Conservation (phyloP, 1,140 invertebrate genomes). For the Portunus trituberculatus region DNA sequence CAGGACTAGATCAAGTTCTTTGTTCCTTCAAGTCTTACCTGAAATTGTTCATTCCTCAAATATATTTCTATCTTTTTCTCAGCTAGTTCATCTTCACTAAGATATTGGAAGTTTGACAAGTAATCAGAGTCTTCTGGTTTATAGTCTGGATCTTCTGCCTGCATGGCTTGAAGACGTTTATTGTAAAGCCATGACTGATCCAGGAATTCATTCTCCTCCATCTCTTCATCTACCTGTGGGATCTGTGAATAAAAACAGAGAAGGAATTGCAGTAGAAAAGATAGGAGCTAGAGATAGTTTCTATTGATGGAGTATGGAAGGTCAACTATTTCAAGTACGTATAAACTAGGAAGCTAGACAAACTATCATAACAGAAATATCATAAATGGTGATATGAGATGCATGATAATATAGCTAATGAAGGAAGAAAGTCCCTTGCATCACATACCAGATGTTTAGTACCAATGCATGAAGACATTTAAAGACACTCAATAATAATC, state of each 20-base stretch:
- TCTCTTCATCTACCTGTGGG: conserved; percentile 53
- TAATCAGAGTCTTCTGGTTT: conserved; percentile 46
- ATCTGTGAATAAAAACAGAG: conserved; percentile 54
- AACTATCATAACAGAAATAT: background rate
- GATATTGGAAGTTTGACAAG: background rate
- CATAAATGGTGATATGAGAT: too few relatives aligned
- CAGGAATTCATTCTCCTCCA: conserved; percentile 62
- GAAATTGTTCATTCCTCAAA: conserved; percentile 67
- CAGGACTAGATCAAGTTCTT: too few relatives aligned
- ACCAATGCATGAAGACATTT: too few relatives aligned
- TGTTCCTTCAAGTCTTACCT: conserved; percentile 42
- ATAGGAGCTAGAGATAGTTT: too few relatives aligned
- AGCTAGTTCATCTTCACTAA: conserved; percentile 68
- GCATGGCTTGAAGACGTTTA: conserved; percentile 42
- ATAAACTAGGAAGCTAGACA: too few relatives aligned
- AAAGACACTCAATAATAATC: too few relatives aligned
- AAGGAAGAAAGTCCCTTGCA: too few relatives aligned
- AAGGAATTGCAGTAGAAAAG: too few relatives aligned
- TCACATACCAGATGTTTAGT: too few relatives aligned
- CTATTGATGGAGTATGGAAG: too few relatives aligned
- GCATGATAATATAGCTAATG: too few relatives aligned
- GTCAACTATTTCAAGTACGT: too few relatives aligned
- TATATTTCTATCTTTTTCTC: conserved; percentile 72
- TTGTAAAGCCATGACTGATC: conserved; percentile 62
- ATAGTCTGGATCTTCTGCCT: conserved; percentile 46